Conservation (phyloP, 2,888 invertebrate genomes). For the Liopterus haemorrhoidalis region DNA sequence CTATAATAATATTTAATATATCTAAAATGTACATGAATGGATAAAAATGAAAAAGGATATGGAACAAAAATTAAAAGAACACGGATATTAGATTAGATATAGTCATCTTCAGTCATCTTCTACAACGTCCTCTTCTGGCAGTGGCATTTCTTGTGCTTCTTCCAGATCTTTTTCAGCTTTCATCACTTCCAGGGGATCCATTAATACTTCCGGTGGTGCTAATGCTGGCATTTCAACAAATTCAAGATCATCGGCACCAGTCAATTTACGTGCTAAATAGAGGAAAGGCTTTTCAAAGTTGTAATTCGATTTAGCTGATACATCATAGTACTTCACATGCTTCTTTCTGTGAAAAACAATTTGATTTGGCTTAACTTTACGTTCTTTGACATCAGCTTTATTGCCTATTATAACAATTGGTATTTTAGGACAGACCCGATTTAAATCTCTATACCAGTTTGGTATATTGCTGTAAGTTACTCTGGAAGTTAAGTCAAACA, state of each 20-base stretch:
- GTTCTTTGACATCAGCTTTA: slow-evolving; percentile 95
- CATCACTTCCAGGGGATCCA: slow-evolving; percentile 89
- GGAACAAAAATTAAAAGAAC: no score
- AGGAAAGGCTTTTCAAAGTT: slow-evolving; percentile 98
- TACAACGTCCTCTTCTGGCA: slow-evolving; percentile 93
- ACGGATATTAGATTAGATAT: no score
- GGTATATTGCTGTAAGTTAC: slow-evolving; percentile 98
- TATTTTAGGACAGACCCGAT: slow-evolving; percentile 93
- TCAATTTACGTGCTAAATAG: slow-evolving; percentile 89
- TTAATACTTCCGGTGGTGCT: slow-evolving; percentile 88
- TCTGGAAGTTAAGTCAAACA: slow-evolving; percentile 96
- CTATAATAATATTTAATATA: no score
- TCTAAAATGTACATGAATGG: no score
- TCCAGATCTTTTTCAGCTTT: slow-evolving; percentile 89
- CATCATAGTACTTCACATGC: slow-evolving; percentile 96
- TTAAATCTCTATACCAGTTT: slow-evolving; percentile 95
- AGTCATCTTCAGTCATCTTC: no score
- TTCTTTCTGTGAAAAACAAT: slow-evolving; percentile 98
- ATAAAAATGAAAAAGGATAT: no score
- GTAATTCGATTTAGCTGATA: slow-evolving; percentile 96
- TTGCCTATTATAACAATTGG: slow-evolving; percentile 95
- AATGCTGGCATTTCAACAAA: slow-evolving; percentile 96
- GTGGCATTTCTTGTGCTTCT: slow-evolving; percentile 82
- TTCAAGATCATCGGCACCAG: slow-evolving; percentile 92
- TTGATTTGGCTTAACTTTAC: slow-evolving; percentile 95